Conservation (phyloP, 2,888 invertebrate species). For the Scaptomyza caliginosa region DNA sequence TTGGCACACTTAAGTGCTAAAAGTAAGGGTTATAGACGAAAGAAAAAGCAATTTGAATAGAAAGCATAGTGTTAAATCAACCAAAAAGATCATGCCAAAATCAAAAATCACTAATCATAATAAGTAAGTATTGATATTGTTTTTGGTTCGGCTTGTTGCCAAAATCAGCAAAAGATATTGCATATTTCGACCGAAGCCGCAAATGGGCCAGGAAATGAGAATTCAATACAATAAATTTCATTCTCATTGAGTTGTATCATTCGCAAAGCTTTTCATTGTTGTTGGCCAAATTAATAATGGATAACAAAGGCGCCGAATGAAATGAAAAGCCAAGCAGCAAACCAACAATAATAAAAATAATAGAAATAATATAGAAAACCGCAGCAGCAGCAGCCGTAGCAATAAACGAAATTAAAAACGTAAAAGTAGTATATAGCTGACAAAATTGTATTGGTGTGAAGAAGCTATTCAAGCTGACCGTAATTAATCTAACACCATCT, state of each 20-base stretch:
- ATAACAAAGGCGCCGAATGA: conserved; percentile 53
- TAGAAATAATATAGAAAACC: conserved; percentile 15
- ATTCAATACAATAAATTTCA: conserved; percentile 70
- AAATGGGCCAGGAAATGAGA: conserved; percentile 57
- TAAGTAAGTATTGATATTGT: conserved; percentile 30
- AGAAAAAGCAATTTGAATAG: conserved; percentile 34
- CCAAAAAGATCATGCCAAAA: conserved; percentile 12
- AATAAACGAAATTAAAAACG: conserved; percentile 33
- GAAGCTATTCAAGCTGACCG: not conserved
- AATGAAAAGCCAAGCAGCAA: conserved; percentile 21
- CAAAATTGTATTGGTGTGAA: conserved; percentile 9
- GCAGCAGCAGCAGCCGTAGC: conserved; percentile 19
- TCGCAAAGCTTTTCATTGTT: conserved; percentile 23
- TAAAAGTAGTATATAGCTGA: not conserved
- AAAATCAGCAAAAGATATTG: conserved; percentile 65
- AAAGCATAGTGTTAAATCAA: conserved; percentile 50
- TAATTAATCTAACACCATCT: conserved; percentile 33
- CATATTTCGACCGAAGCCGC: conserved; percentile 39
- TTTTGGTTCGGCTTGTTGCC: conserved; percentile 52
- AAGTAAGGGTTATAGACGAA: conserved; percentile 1
- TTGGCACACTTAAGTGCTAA: conserved; percentile 6
- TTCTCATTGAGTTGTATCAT: conserved; percentile 59
- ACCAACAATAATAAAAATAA: conserved; percentile 25
- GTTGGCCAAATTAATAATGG: conserved; percentile 61
- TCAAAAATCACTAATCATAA: conserved; percentile 10